Evolutionary conservation across 2,797 vertebrate species (phyloP).

Genomic region (Stomatorhinus walkeri): DNA sequence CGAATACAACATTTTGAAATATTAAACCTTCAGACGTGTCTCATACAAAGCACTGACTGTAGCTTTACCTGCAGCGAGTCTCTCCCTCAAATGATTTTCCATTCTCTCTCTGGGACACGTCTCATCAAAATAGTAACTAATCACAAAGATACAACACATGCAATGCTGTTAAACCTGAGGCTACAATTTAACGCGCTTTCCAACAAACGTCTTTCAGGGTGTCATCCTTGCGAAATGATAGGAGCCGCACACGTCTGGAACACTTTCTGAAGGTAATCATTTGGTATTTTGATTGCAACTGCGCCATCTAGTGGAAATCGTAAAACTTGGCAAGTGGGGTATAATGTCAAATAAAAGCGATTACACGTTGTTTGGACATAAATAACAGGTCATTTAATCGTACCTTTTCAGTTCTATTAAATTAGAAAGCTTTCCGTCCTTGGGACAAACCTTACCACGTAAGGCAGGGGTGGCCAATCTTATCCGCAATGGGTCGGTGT

Average conservation of each 20-base stretch:
- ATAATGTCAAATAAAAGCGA: background rate
- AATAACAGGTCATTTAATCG: background rate
- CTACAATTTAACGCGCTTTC: background rate
- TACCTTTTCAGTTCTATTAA: background rate
- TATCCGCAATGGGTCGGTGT: too few species aligned
- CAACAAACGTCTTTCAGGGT: background rate
- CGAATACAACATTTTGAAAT: slow-evolving; percentile 7
- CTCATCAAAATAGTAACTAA: background rate
- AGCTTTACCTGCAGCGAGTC: slow-evolving; percentile 49
- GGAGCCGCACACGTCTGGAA: background rate
- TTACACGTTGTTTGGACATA: background rate
- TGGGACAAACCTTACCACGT: background rate
- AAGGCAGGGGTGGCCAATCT: background rate
- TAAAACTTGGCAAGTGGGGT: background rate
- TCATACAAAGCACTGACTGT: slow-evolving; percentile 11
- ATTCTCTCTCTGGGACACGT: slow-evolving; percentile 33
- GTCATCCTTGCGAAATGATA: background rate
- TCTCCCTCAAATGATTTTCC: slow-evolving; percentile 49
- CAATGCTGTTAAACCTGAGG: background rate
- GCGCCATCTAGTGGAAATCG: background rate
- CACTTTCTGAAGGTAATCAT: background rate
- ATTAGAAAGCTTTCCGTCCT: background rate
- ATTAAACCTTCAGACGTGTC: background rate
- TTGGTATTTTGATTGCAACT: background rate
- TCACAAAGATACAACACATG: background rate